Evolutionary conservation across 1,140 invertebrate genomes (phyloP), one percentile per base, ranked within the genome.

Genomic region (Calephelis virginiensis): DNA sequence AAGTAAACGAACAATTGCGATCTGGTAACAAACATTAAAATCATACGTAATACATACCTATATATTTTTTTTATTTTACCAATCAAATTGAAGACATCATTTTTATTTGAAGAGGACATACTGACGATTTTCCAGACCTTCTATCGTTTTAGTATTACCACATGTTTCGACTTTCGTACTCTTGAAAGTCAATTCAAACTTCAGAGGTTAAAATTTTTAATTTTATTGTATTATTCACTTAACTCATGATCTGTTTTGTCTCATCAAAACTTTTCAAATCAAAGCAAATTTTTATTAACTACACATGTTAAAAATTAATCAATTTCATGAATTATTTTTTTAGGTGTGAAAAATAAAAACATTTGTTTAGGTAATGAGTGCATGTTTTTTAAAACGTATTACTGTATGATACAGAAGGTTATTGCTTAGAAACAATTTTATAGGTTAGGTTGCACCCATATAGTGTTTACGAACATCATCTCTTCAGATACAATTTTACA

Each of bases 131-230:
- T n/a, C n/a, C 5, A 8, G n/a, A n/a, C 8, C 14, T 14, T 53
- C 28, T 1, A 10, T 53, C 17, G 1, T 5, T 53, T 53, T 6
- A 53, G 28, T 53, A 53, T 53, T 28, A 28, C 8, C 49, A 53
- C 49, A 53, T 53, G 49, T 53, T 53, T 53, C 10, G 14, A 53
- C 14, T 53, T 53, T 11, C 5, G 8, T 53, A 53, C 13, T 53
- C 13, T 17, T 28, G 13, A 53, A 53, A 53, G 49, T 53, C 49
- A 53, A 53, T 13, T 17, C 14, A 14, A 53, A 53, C 14, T 53
- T 53, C 49, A 53, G 49, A 53, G 49, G 50, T 53, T 53, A 53
- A 28, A 53, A 53, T 53, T 53, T 53, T 5, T 6, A 17, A 53
- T 14, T 28, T 9, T 17, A 9, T 53, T 53, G 5, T 17, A n/a